Percentiles rank a stretch among this genome's conserved stretches.
phyloP scores from a whole-genome alignment of 1,140 invertebrate genomes.

The Aleiodes sp. region DNA sequence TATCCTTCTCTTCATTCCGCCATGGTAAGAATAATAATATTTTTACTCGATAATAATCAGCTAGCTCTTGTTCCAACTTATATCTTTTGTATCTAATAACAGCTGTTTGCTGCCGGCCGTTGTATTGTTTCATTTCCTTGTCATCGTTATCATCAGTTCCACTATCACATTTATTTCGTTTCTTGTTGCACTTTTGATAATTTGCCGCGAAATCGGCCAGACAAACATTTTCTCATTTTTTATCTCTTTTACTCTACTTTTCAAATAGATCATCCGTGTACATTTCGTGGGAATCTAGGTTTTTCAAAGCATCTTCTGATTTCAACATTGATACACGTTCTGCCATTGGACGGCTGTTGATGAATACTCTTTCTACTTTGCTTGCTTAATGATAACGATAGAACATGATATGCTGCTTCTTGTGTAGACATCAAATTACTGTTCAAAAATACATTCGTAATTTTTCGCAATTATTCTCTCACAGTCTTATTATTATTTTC shows the following conservation, averaged over 20 bases:
- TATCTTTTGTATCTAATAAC: slow-evolving; percentile 31
- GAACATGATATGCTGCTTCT: slow-evolving; percentile 46
- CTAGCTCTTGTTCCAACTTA: slow-evolving; percentile 36
- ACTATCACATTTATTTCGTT: slow-evolving; percentile 28
- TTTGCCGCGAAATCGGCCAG: slow-evolving; percentile 2
- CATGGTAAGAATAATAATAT: slow-evolving; percentile 42
- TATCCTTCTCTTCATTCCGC: slow-evolving; percentile 39
- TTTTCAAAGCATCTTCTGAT: neutral
- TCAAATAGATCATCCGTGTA: neutral
- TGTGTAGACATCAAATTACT: slow-evolving; percentile 45
- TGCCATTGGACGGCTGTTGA: neutral
- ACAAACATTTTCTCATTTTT: neutral
- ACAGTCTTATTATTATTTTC: slow-evolving; percentile 27
- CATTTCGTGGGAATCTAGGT: neutral
- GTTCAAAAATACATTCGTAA: slow-evolving; percentile 47
- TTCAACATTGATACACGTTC: slow-evolving; percentile 12
- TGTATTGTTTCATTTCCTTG: slow-evolving; percentile 41
- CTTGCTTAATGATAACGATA: slow-evolving; percentile 40
- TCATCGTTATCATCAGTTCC: slow-evolving; percentile 29
- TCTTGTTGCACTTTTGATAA: slow-evolving; percentile 40
- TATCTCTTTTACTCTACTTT: neutral
- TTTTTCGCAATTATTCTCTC: slow-evolving; percentile 42
- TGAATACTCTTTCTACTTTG: slow-evolving; percentile 10
- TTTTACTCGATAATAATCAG: slow-evolving; percentile 42
- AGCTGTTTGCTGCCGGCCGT: slow-evolving; percentile 50